phyloP scores from a whole-genome alignment of 1,140 invertebrate species.

The Diachasmimorpha longicaudata region DNA sequence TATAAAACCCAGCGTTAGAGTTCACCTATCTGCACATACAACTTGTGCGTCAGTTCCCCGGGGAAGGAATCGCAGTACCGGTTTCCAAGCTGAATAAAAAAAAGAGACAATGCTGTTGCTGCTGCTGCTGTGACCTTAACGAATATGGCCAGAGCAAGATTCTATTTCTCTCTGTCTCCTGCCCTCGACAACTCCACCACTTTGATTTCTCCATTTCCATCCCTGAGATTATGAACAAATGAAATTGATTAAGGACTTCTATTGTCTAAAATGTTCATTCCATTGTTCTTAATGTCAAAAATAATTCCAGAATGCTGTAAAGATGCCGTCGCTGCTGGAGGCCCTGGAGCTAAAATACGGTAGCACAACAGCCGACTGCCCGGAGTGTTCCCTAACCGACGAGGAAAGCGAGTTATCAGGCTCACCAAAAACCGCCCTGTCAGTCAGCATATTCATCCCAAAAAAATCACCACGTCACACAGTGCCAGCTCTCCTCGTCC shows the following conservation, averaged over 20 bases:
- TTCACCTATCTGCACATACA: neutral
- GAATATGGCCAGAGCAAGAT: slow-evolving; percentile 48
- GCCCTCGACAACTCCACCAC: slow-evolving; percentile 11
- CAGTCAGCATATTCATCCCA: slow-evolving; percentile 81
- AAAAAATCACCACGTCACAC: slow-evolving; percentile 77
- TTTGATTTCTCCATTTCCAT: neutral
- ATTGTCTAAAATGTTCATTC: too few species aligned
- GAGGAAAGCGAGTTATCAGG: slow-evolving; percentile 55
- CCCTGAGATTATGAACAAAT: neutral
- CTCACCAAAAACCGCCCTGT: slow-evolving; percentile 68
- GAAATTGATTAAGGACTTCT: neutral
- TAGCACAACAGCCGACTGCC: slow-evolving; percentile 62
- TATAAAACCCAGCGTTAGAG: neutral
- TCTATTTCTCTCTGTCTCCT: slow-evolving; percentile 28
- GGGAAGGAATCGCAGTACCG: slow-evolving; percentile 33
- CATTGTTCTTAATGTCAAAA: neutral
- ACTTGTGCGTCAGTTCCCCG: neutral
- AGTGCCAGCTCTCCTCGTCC: slow-evolving; percentile 82
- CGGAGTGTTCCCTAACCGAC: slow-evolving; percentile 65
- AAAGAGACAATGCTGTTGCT: slow-evolving; percentile 43
- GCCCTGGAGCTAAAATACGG: slow-evolving; percentile 86
- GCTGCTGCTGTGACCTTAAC: slow-evolving; percentile 40
- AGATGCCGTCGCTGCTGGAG: slow-evolving; percentile 83
- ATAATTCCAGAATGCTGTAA: slow-evolving; percentile 56
- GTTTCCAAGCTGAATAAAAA: slow-evolving; percentile 26